Conservation (phyloP, 35 echinoderm and acorn worm species). For the Heliocidaris erythrogramma region DNA sequence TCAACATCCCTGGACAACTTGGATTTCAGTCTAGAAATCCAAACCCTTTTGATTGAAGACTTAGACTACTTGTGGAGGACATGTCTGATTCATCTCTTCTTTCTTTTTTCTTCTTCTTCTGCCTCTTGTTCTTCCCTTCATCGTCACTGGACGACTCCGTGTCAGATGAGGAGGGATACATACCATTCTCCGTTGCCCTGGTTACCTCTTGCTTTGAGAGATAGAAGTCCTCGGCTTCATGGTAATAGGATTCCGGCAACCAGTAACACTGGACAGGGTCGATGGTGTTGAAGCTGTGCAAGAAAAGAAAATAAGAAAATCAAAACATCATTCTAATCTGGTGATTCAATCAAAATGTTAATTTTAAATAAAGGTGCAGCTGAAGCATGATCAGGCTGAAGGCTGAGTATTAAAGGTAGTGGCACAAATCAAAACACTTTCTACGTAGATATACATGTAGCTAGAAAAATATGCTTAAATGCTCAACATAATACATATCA, state of each 20-base stretch:
- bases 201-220: background rate
- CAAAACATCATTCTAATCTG: background rate
- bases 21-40: background rate
- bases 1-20: background rate
- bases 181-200: background rate
- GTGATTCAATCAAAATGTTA: too few species aligned
- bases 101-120: slow-evolving; percentile 25
- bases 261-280: slow-evolving; percentile 92
- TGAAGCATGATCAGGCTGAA: too few species aligned
- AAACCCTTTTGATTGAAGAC: background rate
- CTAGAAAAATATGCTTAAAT: too few species aligned
- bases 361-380: too few species aligned
- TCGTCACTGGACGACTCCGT: background rate
- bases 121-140: background rate
- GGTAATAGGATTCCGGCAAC: slow-evolving; percentile 87
- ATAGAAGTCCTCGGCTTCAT: slow-evolving; percentile 66
- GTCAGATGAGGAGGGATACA: slow-evolving; percentile 25
- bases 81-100: background rate
- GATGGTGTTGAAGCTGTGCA: slow-evolving; percentile 71
- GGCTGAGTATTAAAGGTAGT: too few species aligned
- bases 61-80: background rate
- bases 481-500: too few species aligned
- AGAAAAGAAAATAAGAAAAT: slow-evolving; percentile 19
- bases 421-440: too few species aligned
- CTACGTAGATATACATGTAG: too few species aligned